phyloP scores from a whole-genome alignment of 2,113 vertebrate genomes.

The Melanerpes formicivorus region DNA sequence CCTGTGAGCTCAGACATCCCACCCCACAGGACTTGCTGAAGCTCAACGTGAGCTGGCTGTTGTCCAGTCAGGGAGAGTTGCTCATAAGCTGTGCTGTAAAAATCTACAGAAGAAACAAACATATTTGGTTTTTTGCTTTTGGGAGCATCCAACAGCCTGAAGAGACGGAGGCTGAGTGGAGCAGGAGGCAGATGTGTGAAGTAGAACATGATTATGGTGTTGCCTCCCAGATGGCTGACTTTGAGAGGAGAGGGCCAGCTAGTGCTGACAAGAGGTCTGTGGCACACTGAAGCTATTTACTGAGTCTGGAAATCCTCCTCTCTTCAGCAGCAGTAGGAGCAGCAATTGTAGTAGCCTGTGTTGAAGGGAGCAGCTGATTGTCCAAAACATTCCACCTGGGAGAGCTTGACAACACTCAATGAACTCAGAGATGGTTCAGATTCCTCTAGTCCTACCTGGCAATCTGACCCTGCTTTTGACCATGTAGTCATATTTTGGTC shows the following conservation, averaged over 20 bases:
- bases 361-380: not conserved
- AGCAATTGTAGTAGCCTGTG: not conserved
- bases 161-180: not conserved
- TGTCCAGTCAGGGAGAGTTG: not conserved
- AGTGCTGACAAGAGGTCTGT: not conserved
- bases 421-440: not conserved
- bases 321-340: not conserved
- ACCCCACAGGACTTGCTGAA: rapidly evolving
- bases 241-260: not conserved
- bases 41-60: too few species aligned
- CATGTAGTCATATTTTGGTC: not conserved
- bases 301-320: not conserved
- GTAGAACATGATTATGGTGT: not conserved
- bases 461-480: not conserved
- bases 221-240: rapidly evolving
- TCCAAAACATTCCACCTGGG: not conserved
- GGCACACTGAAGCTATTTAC: not conserved
- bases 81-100: not conserved
- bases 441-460: not conserved
- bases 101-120: not conserved
- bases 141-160: not conserved
- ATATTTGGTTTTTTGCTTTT: not conserved
- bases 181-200: not conserved
- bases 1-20: rapidly evolving
- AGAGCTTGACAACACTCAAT: not conserved